Evolutionary conservation across 2,113 vertebrate genomes (phyloP), one percentile per base, ranked within the genome.

Genomic region (Engystomops pustulosus): DNA sequence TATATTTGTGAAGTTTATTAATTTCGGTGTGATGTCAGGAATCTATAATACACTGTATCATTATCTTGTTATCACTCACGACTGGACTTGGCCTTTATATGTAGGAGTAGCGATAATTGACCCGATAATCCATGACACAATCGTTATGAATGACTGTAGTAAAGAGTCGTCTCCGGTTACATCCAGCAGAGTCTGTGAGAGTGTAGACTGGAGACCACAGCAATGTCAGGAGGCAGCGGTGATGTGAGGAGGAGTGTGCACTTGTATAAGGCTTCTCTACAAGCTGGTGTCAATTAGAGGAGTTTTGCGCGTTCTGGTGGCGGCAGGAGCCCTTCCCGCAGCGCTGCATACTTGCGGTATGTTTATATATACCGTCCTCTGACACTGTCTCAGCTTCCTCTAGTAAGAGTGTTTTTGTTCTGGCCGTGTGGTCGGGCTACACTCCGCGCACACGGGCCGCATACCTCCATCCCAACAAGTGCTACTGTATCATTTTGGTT

Each of bases 361-460:
- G 23, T 74, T 74, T 74, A 32, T 30, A 47, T 74, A 45, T 74
- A 30, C 70, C 49, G 4, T 74, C 23, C 70, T 30, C 23, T 44
- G 10, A 30, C 41, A 47, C 41, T 30, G 70, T 25, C 41, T 47
- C 5, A 14, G 41, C 70, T 74, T 74, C 70, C 70, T 45, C 44
- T 32, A 74, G 70, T 15, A 74, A 74, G 41, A 74, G 70, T 74
- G 70, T 74, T 74, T 74, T 45, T 74, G 62, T 67, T 67, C 62
- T 67, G 62, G 30, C 20, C 27, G 69, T 72, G 70, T 32, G 70
- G 70, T 74, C 49, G 27, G 9, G 70, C 70, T 74, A 25, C 44
- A 27, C 41, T 25, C 36, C 49, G 30, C 44, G 47, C 9, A 74
- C 70, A 74, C 15, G 3, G 41, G 70, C 41, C 47, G 69, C 69